Percentiles rank a stretch among this genome's conserved stretches.
These are phyloP conservation scores for Lamprotornis superbus DNA, from an alignment of 2,113 vertebrate species.

Conservation along the genomic window DNA sequence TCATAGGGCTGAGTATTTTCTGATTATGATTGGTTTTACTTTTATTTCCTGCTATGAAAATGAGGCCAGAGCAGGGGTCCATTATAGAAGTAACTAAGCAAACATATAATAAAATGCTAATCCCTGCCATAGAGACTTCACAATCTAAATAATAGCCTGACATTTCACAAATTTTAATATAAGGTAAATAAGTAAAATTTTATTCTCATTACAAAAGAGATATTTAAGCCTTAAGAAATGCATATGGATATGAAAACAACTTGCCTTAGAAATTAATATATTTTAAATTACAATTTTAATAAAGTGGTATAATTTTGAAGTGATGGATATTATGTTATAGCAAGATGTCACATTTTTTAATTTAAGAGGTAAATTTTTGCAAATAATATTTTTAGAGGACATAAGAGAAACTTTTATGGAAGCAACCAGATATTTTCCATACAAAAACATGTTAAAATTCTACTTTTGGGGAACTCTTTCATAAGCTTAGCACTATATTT, in stretches of 20 bases:
- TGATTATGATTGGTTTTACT: not conserved
- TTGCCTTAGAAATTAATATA: not conserved
- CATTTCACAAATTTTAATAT: not conserved
- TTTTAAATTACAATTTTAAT: not conserved
- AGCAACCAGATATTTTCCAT: not conserved
- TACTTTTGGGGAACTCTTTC: not conserved
- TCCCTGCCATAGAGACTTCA: not conserved
- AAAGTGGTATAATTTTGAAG: not conserved
- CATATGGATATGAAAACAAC: not conserved
- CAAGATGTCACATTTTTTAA: not conserved
- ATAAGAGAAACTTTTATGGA: not conserved
- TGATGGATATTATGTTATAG: not conserved
- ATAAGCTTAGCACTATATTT: not conserved
- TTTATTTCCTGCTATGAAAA: not conserved
- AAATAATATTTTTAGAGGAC: not conserved
- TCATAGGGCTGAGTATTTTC: not conserved
- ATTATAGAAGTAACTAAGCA: not conserved
- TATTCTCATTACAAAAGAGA: not conserved
- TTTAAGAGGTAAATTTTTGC: not conserved
- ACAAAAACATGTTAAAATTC: not conserved
- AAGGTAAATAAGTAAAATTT: not conserved
- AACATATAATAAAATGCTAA: not conserved
- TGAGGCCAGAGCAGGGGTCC: not conserved
- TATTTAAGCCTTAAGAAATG: not conserved
- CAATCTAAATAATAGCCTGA: not conserved